A percentile compares a stretch with the other conserved stretches of the same genome.
phyloP scores from a whole-genome alignment of 2,113 vertebrate species.

The Aptenodytes forsteri region DNA sequence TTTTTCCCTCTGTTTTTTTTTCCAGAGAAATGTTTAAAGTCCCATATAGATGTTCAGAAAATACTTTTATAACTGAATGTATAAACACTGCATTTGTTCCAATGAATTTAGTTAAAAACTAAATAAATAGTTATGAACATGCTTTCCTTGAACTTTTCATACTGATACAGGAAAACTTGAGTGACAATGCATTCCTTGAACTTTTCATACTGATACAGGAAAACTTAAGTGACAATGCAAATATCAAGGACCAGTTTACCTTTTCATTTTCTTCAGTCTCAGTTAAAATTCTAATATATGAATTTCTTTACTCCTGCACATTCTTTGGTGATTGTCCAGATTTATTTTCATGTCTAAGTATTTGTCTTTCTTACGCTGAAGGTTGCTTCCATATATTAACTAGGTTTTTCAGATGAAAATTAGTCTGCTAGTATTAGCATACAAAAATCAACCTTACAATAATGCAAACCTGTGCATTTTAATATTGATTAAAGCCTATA shows the following conservation, averaged over 20 bases:
- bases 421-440: not conserved
- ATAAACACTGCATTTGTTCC: not conserved
- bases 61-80: not conserved
- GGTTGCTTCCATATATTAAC: not conserved
- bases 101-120: not conserved
- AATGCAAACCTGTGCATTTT: not conserved
- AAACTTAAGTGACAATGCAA: not conserved
- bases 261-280: not conserved
- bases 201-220: not conserved
- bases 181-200: not conserved
- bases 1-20: not conserved
- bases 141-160: not conserved
- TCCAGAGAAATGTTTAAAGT: not conserved
- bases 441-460: not conserved
- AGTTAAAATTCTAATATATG: not conserved
- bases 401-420: not conserved
- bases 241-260: not conserved
- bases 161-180: not conserved
- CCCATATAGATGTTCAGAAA: not conserved
- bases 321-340: not conserved
- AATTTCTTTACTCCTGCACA: not conserved
- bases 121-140: not conserved
- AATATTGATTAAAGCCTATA: not conserved
- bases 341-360: not conserved
- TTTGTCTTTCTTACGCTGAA: not conserved